Conservation (phyloP, 1,140 invertebrate genomes). For the Nautilus pompilius region DNA sequence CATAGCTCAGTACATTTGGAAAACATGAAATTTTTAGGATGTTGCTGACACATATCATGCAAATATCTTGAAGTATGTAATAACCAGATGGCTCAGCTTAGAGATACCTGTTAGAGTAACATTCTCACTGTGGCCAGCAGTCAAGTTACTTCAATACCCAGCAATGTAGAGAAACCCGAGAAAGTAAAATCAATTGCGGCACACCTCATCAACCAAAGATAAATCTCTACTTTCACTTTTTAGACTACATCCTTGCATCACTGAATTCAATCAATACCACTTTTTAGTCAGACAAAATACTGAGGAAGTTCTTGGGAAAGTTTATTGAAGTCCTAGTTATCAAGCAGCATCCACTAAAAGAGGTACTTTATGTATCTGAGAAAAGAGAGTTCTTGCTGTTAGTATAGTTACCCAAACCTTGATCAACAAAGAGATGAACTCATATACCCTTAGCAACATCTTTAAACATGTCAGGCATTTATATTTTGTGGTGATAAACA, state of each 20-base stretch:
- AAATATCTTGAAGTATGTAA: constrained; percentile 23
- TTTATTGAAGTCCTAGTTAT: constrained; percentile 4
- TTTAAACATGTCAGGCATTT: neutral
- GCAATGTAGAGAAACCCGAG: constrained; percentile 11
- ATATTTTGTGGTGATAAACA: neutral
- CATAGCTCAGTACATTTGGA: too few species aligned
- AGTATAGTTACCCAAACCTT: neutral
- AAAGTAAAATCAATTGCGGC: neutral
- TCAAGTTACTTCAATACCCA: constrained; percentile 13
- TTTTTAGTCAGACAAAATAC: constrained; percentile 11
- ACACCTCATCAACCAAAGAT: constrained; percentile 1
- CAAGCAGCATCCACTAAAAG: neutral
- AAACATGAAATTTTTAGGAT: neutral
- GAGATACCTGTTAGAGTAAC: constrained; percentile 10
- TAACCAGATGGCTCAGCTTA: constrained; percentile 22
- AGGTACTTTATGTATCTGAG: too few species aligned
- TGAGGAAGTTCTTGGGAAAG: constrained; percentile 11
- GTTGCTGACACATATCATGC: neutral
- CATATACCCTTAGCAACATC: neutral
- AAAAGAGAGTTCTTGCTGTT: neutral
- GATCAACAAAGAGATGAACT: neutral
- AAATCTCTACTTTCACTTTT: constrained; percentile 10
- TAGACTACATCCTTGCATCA: constrained; percentile 7
- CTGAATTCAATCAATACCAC: constrained; percentile 18
- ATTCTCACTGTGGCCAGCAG: constrained; percentile 17